These are phyloP conservation scores for Ditylenchus dipsaci DNA, from an alignment of 1,140 invertebrate species.

Conservation along the genomic window DNA sequence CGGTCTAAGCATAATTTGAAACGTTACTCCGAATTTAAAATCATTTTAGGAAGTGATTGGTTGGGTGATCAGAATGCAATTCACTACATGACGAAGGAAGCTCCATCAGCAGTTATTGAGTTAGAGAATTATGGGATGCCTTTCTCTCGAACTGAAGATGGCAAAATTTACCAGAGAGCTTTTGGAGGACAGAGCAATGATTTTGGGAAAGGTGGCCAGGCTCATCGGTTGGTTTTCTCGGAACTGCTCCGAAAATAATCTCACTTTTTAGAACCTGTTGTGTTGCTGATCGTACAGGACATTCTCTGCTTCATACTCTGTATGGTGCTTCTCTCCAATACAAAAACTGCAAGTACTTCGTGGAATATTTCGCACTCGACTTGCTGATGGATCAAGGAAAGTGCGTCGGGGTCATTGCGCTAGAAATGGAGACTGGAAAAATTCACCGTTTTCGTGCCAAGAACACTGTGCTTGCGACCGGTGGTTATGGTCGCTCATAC, in stretches of 20 bases:
- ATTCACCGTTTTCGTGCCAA: constrained; percentile 79
- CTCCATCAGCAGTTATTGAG: constrained; percentile 89
- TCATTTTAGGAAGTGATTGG: constrained; percentile 79
- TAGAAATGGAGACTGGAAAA: constrained; percentile 93
- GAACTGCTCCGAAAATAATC: background rate
- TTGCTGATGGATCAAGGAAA: constrained; percentile 86
- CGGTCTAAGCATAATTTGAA: background rate
- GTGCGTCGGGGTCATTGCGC: constrained; percentile 74
- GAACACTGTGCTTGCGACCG: constrained; percentile 70
- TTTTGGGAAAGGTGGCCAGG: constrained; percentile 91
- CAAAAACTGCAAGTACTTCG: constrained; percentile 91
- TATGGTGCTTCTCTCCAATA: constrained; percentile 94
- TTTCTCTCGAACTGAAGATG: constrained; percentile 82
- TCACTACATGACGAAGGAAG: constrained; percentile 95
- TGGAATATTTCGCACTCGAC: constrained; percentile 97
- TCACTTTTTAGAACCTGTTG: constrained; percentile 61
- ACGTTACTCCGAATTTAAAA: too few species aligned
- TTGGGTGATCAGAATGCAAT: constrained; percentile 94
- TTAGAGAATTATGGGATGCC: constrained; percentile 96
- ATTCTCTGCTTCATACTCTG: constrained; percentile 91
- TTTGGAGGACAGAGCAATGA: constrained; percentile 94
- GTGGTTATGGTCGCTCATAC: constrained; percentile 78
- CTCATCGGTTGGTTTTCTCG: constrained; percentile 66
- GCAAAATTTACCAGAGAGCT: constrained; percentile 95
- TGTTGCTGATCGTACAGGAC: constrained; percentile 82